Evolutionary conservation across 2,888 invertebrate species (phyloP), one percentile per base, ranked within the genome.

Genomic region (Diabrotica balteata): DNA sequence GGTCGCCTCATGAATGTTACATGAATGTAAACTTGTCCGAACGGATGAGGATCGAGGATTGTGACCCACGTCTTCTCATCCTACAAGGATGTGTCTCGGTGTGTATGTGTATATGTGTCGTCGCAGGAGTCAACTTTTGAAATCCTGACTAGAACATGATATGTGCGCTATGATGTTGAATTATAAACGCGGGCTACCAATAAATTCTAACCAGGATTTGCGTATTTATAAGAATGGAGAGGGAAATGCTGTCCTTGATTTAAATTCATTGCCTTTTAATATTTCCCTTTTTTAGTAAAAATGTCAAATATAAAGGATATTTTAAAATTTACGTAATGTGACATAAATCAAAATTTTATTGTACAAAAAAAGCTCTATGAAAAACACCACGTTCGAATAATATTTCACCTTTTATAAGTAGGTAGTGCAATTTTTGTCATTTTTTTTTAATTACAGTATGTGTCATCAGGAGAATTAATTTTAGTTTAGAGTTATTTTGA

Each of bases 1-100:
- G 73, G 72, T 71, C 70, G 73, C 73, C 72, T 76, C 76, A 78
- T 78, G 77, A 78, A 78, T 78, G 74, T 77, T 70, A 76, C 77
- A 78, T 78, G 76, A 78, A 75, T 66, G 72, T 76, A 74, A 77
- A 77, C 73, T 72, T 76, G 74, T 73, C 73, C 74, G 63, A 67
- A 66, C 69, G 68, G 50, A 62, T 66, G 65, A 64, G 64, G 53
- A 61, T 61, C 61, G 45, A 53, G 61, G 53, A 60, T 60, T 71
- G 64, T 70, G 72, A 70, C 71, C 73, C 74, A 53, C 66, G 67
- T 69, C 68, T 68, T 63, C 45, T 63, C 59, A 63, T 58, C 58
- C 43, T 44, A 57, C 22, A 51, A 51, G 51, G 66, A 72, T 68
- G 65, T 70, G 61, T 70, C 57, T 63, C n/a, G 32, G 54, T 54